phyloP scores from a whole-genome alignment of 2,113 vertebrate species.

The Lutjanus erythropterus region DNA sequence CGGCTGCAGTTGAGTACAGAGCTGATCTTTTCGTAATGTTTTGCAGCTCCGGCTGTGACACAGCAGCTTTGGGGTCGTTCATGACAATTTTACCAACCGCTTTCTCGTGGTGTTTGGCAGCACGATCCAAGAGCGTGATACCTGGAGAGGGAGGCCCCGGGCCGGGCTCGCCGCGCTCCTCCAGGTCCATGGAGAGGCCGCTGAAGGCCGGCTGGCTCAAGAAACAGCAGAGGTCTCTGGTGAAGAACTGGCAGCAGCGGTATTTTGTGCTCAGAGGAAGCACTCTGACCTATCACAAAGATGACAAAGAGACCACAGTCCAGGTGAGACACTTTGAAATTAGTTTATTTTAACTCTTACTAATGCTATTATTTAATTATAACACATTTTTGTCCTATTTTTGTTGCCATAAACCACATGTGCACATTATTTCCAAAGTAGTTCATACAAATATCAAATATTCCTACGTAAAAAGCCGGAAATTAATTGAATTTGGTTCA shows the following conservation, averaged over 20 bases:
- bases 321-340: conserved; percentile 85
- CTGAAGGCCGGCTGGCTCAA: conserved; percentile 95
- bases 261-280: conserved; percentile 93
- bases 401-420: neutral
- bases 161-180: conserved; percentile 43
- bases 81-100: neutral
- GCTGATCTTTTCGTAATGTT: conserved; percentile 40
- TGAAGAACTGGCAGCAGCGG: conserved; percentile 96
- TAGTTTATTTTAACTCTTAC: neutral
- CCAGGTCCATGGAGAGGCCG: conserved; percentile 87
- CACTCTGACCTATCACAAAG: conserved; percentile 93
- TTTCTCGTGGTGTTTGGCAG: conserved; percentile 76
- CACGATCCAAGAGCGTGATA: conserved; percentile 92
- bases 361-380: neutral
- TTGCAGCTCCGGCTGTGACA: conserved; percentile 17
- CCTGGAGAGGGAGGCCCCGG: conserved; percentile 81
- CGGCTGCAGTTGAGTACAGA: neutral
- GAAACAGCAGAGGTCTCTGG: conserved; percentile 94
- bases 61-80: neutral
- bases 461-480: neutral
- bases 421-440: neutral
- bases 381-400: neutral
- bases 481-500: neutral
- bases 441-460: neutral
- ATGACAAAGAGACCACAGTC: conserved; percentile 89